Evolutionary conservation across 2,797 vertebrate genomes (phyloP), one percentile per base, ranked within the genome.

Genomic region (Crenuchus spilurus): DNA sequence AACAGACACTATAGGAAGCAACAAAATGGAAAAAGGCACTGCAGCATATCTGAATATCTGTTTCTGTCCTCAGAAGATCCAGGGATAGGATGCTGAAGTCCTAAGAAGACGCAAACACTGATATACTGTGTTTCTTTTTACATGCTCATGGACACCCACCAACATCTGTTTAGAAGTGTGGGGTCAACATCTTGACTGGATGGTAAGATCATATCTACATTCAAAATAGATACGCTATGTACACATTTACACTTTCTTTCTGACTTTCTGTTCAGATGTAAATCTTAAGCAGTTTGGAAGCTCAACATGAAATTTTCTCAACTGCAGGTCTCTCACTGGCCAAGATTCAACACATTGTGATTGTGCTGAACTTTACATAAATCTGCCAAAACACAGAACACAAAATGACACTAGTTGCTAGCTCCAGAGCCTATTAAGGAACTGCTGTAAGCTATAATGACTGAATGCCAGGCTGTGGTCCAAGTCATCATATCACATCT

Each of bases 1-100:
- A 85, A 88, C 84, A 69, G 75, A 82, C 76, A 74, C 76, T 78
- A 74, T 72, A 30, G 16, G 60, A 70, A 39, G 46, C 30, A 14
- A 60, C 11, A 49, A 30, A 52, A 57, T 8, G 20, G 3, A 67
- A 51, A 5, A 3, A n/a, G 10, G 2, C 6, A 44, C 26, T 44
- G 41, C 16, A 31, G 14, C 30, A 9, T 2, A n/a, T 22, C 3
- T 44, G 9, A 44, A 28, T 63, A 2, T 51, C 46, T 46, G 6
- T 26, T 52, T 22, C 6, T 37, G n/a, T 65, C 62, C 62, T 48
- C 62, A 44, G 41, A 28, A 28, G 61, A 44, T 13, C 3, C 22
- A 24, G 11, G 7, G 9, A 28, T 52, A 11, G 10, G 9, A 52
- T 6, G 28, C 2, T 18, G 8, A 48, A 49, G 3, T 49, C 8